Evolutionary conservation across 2,888 invertebrate species (phyloP), one percentile per base, ranked within the genome.

Genomic region (Suillia variegata): DNA sequence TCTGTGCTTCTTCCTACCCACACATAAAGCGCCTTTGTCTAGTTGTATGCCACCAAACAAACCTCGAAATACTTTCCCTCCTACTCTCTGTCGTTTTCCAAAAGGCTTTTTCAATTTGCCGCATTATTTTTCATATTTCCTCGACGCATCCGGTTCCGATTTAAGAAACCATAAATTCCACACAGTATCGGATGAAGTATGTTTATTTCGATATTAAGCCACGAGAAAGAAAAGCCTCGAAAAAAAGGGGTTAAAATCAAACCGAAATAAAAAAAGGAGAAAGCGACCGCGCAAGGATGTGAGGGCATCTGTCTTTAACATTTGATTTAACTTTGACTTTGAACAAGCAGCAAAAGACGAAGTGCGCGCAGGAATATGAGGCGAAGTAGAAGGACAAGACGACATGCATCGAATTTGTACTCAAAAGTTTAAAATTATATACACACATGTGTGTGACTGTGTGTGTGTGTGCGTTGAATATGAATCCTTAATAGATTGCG

Each of bases 131-230:
- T 24, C 22, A 50, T 50, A 50, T 26, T 50, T 26, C 45, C 45
- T 45, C 18, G 24, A 34, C 47, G 34, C n/a, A n/a, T n/a, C 34
- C 50, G 55, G 53, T 48, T 59, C 63, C 62, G 70, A 70, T 71
- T 72, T 74, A 74, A 72, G 70, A 72, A 74, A 70, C 71, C 72
- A 72, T 72, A 72, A 72, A 72, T 72, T 72, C 64, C 20, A 69
- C 67, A 70, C 72, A 71, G 69, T 69, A 72, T 71, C 71, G 74
- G 67, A 73, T 71, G 70, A 74, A 74, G 74, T 73, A 71, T 74
- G 74, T 73, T 74, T 71, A 74, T 73, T 71, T 68, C 69, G 65
- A 69, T 74, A 74, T 72, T 74, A 73, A 63, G 73, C 73, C 67
- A 69, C 74, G 70, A 17, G 38, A 52, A n/a, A n/a, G 22, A 61